These are phyloP conservation scores for Herpailurus yagouaroundi DNA, from an alignment of 2,113 vertebrate species.

Conservation along the genomic window DNA sequence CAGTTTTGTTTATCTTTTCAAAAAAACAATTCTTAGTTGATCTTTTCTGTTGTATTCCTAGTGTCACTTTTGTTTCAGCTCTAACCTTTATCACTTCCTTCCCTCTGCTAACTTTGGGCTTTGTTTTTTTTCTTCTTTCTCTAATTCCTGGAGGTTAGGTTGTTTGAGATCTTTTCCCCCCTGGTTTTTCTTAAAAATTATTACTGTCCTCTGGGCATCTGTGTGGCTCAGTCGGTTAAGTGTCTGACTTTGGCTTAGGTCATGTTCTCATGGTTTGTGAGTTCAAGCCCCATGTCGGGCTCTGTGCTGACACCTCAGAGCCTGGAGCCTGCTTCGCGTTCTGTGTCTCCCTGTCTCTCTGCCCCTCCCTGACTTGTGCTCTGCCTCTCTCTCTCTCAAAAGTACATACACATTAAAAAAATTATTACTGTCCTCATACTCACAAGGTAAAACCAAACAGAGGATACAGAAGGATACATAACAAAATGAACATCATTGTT, in stretches of 20 bases:
- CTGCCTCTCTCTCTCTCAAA: too few species aligned
- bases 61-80: not conserved
- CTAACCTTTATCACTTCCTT: not conserved
- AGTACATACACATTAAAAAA: not conserved
- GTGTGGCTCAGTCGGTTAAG: too few species aligned
- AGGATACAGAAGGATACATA: conserved; percentile 4
- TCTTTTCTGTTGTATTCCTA: not conserved
- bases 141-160: not conserved
- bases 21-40: not conserved
- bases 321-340: too few species aligned
- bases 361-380: too few species aligned
- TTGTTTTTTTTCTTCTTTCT: not conserved
- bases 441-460: conserved; percentile 38
- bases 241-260: too few species aligned
- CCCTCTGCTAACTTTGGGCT: not conserved
- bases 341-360: too few species aligned
- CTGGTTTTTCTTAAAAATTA: conserved; percentile 19
- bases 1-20: not conserved
- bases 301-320: too few species aligned
- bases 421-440: not conserved
- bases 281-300: too few species aligned
- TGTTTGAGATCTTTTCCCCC: not conserved
- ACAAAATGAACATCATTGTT: not conserved
- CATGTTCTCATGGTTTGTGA: too few species aligned
- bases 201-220: not conserved